Base-by-base conservation (phyloP, 1,140 invertebrate species). In the Formica selysi region DNA sequence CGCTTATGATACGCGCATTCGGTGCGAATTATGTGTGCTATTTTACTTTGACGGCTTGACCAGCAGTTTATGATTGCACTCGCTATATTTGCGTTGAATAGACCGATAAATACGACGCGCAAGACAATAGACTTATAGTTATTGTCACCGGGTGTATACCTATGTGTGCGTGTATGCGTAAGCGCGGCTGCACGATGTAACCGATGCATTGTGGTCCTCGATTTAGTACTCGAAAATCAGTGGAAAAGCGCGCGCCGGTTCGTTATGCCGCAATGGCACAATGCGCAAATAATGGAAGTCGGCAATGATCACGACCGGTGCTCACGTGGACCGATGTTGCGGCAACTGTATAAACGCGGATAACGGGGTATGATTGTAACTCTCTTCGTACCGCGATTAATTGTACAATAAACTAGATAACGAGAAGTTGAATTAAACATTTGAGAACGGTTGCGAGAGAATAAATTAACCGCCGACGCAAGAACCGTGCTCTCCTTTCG, bases 41-140 rank as follows among this genome's bases (percentile, higher is more conserved):
- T 88, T 91, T 91, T 81, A 91, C 62, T 74, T 54, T 62, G 74
- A 86, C 87, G 62, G 78, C 65, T 41, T 32, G 68, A 59, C 54
- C 83, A 76, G 36, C 76, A 76, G 36, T 91, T 91, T 91, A 91
- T 91, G 90, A 90, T 90, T 87, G 74, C 74, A 67, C 87, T 71
- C 84, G 79, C 78, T 61, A 91, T 91, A 91, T 91, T 91, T 91
- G 90, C 90, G 90, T 91, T 91, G 90, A 91, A 91, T 91, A 88
- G 90, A 44, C 76, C 90, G 89, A 91, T 91, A 91, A 91, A 91
- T 90, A 91, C 81, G 71, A 64, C 51, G 41, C 74, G 22, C 73
- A 67, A 90, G 87, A 91, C 90, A 91, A 91, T 91, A 91, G 90
- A 91, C 90, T 90, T 91, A 91, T 90, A 91, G 87, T 91, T 88